Evolutionary conservation across 1,140 invertebrate species (phyloP).

Genomic region (Camponotus vicinus): DNA sequence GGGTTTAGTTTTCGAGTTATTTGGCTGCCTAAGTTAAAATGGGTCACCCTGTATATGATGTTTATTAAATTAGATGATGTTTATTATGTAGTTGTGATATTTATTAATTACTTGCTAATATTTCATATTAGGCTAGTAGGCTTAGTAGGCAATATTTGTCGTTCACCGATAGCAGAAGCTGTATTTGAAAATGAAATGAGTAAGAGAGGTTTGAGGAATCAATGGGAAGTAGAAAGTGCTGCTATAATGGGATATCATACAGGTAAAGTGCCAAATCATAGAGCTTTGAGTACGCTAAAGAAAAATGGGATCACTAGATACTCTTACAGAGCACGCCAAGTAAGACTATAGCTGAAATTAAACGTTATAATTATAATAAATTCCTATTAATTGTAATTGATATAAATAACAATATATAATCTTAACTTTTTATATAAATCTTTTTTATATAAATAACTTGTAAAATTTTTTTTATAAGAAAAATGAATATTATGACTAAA

Average conservation of each 20-base stretch:
- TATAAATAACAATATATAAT: background rate
- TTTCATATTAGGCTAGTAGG: slow-evolving; percentile 79
- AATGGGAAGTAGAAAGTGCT: slow-evolving; percentile 95
- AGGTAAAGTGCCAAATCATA: slow-evolving; percentile 91
- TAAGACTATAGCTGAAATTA: slow-evolving; percentile 76
- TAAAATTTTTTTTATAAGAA: background rate
- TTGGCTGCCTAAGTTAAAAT: too few species aligned
- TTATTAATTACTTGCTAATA: slow-evolving; percentile 14
- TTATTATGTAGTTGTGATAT: background rate
- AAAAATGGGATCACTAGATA: slow-evolving; percentile 90
- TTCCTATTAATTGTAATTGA: background rate
- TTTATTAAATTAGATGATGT: background rate
- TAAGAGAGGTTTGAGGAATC: slow-evolving; percentile 86
- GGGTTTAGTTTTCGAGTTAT: too few species aligned
- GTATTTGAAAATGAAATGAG: slow-evolving; percentile 92
- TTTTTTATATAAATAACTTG: background rate
- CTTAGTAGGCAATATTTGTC: slow-evolving; percentile 96
- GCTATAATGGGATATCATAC: slow-evolving; percentile 94
- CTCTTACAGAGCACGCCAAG: slow-evolving; percentile 91
- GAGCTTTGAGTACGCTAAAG: slow-evolving; percentile 90
- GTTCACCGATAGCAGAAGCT: slow-evolving; percentile 96
- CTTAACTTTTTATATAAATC: too few species aligned
- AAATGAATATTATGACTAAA: background rate
- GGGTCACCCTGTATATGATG: too few species aligned
- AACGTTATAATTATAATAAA: background rate